Evolutionary conservation across 2,888 invertebrate species (phyloP), one percentile per base, ranked within the genome.

Genomic region (Drosophila gaucha): DNA sequence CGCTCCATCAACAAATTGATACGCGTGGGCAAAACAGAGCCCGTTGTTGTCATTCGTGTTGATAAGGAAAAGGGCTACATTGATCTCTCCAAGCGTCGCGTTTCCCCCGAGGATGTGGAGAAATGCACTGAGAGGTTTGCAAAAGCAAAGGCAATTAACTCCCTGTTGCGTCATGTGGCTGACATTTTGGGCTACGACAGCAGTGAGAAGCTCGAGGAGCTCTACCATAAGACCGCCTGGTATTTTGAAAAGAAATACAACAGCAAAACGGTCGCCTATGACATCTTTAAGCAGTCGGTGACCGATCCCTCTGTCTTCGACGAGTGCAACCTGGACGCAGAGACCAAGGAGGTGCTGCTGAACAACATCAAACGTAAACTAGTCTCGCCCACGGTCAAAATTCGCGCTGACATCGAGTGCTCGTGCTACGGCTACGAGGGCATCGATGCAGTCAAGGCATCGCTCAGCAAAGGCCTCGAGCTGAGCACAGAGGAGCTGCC

Each of bases 11-110:
- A 99, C 93, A 99, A 99, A 94, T 93, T 99, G 86, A 99, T 99
- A 91, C 94, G 99, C 80, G 98, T 99, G 50, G 99, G 99, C 39
- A 97, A 99, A 93, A 99, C 97, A 51, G 99, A 99, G 92, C 99
- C 99, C 24, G 99, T 99, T 14, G 99, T 99, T 44, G 99, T 99
- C 62, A 99, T 99, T 91, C 95, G 99, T 93, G 99, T 99, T 20
- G 99, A 99, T 92, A 98, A 99, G 93, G 99, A 99, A 89, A 99
- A 99, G 94, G 99, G 99, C 95, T 99, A 99, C 92, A 99, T 99
- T 91, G 99, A 99, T 94, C 94, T 99, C 86, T 99, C 99, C 70
- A 99, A 99, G 93, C 95, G 99, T 91, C 95, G 99, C 92, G 99
- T 99, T 1, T 99, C 99, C 0, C 96, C 97, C 0, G 99, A 99